These are phyloP conservation scores for Heterohyrax brucei DNA, from an alignment of 2,797 vertebrate genomes.

Conservation along the genomic window DNA sequence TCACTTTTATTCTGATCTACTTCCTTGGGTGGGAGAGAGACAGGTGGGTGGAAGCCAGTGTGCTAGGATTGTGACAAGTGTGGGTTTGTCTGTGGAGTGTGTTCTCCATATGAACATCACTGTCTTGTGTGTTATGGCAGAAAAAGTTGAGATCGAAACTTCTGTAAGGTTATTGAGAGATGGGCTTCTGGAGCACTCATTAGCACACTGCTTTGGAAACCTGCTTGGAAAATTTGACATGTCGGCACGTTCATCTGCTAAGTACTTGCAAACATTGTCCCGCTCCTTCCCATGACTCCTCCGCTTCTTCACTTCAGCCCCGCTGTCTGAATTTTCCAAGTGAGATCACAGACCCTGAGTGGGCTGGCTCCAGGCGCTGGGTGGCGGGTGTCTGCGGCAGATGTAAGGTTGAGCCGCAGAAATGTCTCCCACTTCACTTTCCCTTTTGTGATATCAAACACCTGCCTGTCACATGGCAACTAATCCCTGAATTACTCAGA, in stretches of 20 bases:
- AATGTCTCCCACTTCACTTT: background rate
- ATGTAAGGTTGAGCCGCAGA: background rate
- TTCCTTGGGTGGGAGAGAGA: background rate
- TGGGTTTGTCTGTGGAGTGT: background rate
- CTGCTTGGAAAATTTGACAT: constrained; percentile 83
- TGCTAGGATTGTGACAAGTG: background rate
- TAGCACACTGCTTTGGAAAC: constrained; percentile 80
- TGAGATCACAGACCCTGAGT: constrained; percentile 49
- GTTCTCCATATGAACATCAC: background rate
- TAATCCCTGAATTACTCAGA: background rate
- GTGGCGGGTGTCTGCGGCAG: constrained; percentile 25
- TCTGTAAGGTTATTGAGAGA: constrained; percentile 58
- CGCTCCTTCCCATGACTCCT: constrained; percentile 28
- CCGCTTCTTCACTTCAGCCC: background rate
- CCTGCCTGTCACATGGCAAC: background rate
- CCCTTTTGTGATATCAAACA: background rate
- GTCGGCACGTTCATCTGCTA: constrained; percentile 79
- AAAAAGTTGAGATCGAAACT: constrained; percentile 35
- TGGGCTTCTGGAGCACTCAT: constrained; percentile 84
- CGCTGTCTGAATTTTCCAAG: constrained; percentile 69
- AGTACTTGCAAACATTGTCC: constrained; percentile 79
- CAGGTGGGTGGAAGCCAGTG: background rate
- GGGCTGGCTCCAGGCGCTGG: background rate
- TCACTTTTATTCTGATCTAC: background rate
- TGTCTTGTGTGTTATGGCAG: constrained; percentile 31